Base-by-base conservation (phyloP, 2,797 vertebrate species). In the Lerista edwardsae region DNA sequence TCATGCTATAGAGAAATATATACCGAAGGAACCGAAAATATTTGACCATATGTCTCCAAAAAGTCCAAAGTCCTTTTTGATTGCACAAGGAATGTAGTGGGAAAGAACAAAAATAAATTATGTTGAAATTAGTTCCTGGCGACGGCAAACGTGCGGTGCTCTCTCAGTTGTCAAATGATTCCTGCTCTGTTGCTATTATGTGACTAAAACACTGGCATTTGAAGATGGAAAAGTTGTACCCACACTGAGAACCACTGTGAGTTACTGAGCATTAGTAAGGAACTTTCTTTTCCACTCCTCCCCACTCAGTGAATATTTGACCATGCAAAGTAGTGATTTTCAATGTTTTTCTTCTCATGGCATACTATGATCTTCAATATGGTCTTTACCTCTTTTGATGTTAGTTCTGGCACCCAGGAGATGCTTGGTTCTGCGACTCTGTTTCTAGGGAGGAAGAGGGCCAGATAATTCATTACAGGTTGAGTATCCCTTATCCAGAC, bases 21-120 rank as follows among this genome's bases (percentile, higher is more conserved):
- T 74, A 81, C 34, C 61, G 36, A 88, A 86, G 59, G 77, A 69
- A 61, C 0, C 3, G n/a, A 80, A 86, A 75, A 67, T 77, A 41
- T 84, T 92, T 92, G 78, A 51, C 14, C 5, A 4, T 62, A 11
- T 69, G 47, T 75, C 12, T 88, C 61, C 2, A 47, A 19, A 23
- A 59, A 19, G 0, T 79, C 19, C 47, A 12, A 3, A 81, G 17
- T 9, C 6, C 59, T 84, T 80, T 29, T 77, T 72, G 64, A 1
- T 0, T 80, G 2, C 15, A 31, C 19, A 83, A 80, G 0, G 19
- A 84, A 86, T 85, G 82, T 4, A 7, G 59, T 5, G 75, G 25
- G 75, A 14, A 88, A 0, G 1, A 75, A 12, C 0, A 69, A 72
- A 86, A 75, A 51, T n/a, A 83, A 79, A 71, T 4, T 82, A 3